Conservation (phyloP, 2,888 invertebrate genomes). For the Andrena minutula region DNA sequence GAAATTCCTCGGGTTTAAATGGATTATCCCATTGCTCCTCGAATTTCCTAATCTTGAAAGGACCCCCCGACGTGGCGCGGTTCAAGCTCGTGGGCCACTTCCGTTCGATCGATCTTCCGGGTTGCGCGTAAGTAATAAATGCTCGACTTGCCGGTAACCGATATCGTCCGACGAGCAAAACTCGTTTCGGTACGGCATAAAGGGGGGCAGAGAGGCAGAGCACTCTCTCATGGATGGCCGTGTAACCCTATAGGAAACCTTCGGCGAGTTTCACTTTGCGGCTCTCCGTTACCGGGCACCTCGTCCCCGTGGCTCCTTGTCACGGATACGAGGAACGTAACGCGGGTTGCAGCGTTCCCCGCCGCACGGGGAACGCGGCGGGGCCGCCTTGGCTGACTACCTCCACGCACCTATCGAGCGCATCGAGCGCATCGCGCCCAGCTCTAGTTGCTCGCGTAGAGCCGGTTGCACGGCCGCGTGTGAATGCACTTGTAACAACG, state of each 20-base stretch:
- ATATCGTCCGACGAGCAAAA: conserved; percentile 70
- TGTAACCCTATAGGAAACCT: conserved; percentile 76
- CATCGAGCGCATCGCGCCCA: conserved; percentile 44
- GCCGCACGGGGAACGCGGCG: neutral
- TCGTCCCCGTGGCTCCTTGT: conserved; percentile 56
- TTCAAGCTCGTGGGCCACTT: conserved; percentile 56
- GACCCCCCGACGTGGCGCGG: conserved; percentile 11
- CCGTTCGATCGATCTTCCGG: conserved; percentile 69
- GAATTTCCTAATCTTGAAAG: neutral
- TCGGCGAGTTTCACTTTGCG: conserved; percentile 77
- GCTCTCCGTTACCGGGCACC: conserved; percentile 64
- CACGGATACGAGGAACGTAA: conserved; percentile 53
- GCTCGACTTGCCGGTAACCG: conserved; percentile 65
- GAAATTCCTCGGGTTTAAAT: neutral
- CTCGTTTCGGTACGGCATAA: conserved; percentile 67
- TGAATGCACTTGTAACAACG: conserved; percentile 62
- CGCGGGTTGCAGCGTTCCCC: conserved; percentile 22
- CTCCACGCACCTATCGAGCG: conserved; percentile 42
- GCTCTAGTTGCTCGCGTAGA: neutral
- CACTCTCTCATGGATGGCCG: conserved; percentile 68
- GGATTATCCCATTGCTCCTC: no score
- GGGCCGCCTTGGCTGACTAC: neutral
- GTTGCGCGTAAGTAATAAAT: conserved; percentile 62
- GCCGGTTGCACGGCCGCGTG: conserved; percentile 36
- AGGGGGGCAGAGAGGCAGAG: conserved; percentile 46